Evolutionary conservation across 2,113 vertebrate genomes (phyloP), one percentile per base, ranked within the genome.

Genomic region (Erpornis zantholeuca): DNA sequence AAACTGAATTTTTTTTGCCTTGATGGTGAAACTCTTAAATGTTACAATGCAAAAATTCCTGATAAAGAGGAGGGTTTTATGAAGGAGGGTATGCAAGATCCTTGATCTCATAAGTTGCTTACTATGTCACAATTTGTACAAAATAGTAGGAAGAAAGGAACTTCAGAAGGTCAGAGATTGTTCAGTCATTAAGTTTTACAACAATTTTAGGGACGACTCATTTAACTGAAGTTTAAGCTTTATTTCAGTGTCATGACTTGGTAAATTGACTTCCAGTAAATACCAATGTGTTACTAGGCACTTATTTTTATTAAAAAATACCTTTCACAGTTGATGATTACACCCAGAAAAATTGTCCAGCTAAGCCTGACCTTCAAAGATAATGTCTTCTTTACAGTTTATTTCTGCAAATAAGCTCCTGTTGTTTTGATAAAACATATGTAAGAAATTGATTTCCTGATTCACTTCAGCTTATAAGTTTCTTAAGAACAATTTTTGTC

Each of bases 211-310:
- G 45, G 54, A 80, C 50, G 70, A 63, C 31, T 93, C 60, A 42
- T 66, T 79, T 83, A 85, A 82, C 54, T 83, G 33, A 77, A 64
- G 28, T 78, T 94, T 84, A 59, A 70, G 88, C 54, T 92, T 96
- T 92, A 86, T 79, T 78, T 64, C 40, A 54, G 40, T 94, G 71
- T 90, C 52, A 82, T 68, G 52, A 72, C 52, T 93, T 92, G 81
- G 86, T 93, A 95, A 96, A 94, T 84, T 92, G 70, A 59, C 44
- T 73, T 92, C 50, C 40, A 94, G 81, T 91, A 96, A 96, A 97
- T 95, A 96, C 33, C 82, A 88, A 31, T 35, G 68, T 71, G 31
- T 95, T 93, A 29, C 95, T 93, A 83, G 69, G 54, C 25, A 88
- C 40, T 61, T 76, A 20, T 65, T 92, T 97, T 77, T 22, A 29